phyloP scores from a whole-genome alignment of 2,797 vertebrate genomes.

The Etheostoma perlongum region DNA sequence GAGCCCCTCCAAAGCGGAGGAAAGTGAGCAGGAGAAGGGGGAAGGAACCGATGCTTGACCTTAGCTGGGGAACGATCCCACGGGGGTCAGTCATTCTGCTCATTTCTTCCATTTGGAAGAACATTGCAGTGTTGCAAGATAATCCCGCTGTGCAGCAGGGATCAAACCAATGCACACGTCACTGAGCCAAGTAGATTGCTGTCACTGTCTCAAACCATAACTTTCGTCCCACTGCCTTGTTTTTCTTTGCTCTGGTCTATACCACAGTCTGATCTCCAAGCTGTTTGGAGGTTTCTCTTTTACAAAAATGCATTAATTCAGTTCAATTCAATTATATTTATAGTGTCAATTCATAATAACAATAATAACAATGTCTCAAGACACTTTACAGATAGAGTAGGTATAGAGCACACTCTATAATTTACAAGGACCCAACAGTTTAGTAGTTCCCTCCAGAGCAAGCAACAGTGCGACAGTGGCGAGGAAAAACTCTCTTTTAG shows the following conservation, averaged over 20 bases:
- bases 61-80: constrained; percentile 4
- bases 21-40: constrained; percentile 10
- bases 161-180: constrained; percentile 45
- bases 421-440: no score
- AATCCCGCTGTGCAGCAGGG: constrained; percentile 26
- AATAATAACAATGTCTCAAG: no score
- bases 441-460: no score
- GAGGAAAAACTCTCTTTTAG: no score
- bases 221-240: constrained; percentile 5
- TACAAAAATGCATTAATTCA: background rate
- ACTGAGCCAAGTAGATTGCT: constrained; percentile 21
- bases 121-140: constrained; percentile 14
- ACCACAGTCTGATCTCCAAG: background rate
- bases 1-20: constrained; percentile 6
- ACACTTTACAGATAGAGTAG: no score
- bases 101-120: constrained; percentile 39
- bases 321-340: no score
- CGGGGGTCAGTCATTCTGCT: constrained; percentile 21
- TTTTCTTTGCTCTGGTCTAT: background rate
- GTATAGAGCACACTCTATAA: no score
- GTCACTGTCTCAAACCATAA: background rate
- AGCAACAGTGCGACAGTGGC: no score
- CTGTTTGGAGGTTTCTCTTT: background rate
- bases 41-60: constrained; percentile 40
- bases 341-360: no score